A percentile compares a stretch with the other conserved stretches of the same genome.
phyloP scores from a whole-genome alignment of 2,113 vertebrate species.

The Trachemys scripta region DNA sequence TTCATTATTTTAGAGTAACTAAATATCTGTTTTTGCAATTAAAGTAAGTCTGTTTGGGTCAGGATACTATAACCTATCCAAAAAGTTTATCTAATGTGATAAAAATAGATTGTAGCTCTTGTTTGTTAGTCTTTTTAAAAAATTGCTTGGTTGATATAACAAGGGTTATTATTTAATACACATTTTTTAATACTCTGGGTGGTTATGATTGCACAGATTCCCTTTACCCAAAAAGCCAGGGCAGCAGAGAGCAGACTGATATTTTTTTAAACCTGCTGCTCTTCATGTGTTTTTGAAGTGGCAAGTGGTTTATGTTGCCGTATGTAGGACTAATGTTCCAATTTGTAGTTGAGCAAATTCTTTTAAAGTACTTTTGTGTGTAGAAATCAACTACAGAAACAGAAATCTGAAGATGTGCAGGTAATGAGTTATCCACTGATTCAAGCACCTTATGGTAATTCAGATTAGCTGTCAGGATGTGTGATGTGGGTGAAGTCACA shows the following conservation, averaged over 20 bases:
- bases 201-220: neutral
- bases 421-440: rapidly evolving
- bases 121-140: neutral
- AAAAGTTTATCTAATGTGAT: neutral
- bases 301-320: neutral
- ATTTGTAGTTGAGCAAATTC: rapidly evolving
- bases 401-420: neutral
- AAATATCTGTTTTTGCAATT: neutral
- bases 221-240: neutral
- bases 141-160: neutral
- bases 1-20: neutral
- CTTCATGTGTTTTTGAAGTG: rapidly evolving
- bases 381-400: neutral
- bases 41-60: neutral
- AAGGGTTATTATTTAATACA: rapidly evolving
- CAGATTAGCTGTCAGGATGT: neutral
- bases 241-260: neutral
- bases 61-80: neutral
- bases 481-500: neutral
- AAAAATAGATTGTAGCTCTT: neutral
- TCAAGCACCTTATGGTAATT: neutral
- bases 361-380: neutral
- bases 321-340: neutral
- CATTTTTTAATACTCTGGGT: neutral
- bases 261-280: neutral